These are phyloP conservation scores for Hippocampus barbouri DNA, from an alignment of 2,113 vertebrate genomes.

Conservation along the genomic window DNA sequence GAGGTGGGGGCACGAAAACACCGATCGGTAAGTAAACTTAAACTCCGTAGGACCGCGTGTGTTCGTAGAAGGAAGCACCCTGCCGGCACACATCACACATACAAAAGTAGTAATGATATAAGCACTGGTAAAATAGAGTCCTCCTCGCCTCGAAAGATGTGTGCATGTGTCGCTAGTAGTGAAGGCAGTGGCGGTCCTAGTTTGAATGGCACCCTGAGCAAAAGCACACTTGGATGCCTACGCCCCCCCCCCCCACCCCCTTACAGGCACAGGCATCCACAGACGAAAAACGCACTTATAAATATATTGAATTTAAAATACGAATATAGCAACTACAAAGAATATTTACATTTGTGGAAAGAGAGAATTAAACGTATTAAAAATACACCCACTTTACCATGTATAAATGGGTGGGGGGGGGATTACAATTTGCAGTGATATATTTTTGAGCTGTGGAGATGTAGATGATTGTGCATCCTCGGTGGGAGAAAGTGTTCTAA, in stretches of 20 bases:
- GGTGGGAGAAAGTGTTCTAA: background rate
- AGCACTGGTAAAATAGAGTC: background rate
- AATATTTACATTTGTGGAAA: background rate
- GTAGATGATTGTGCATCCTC: no score
- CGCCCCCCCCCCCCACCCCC: background rate
- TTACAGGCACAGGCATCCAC: background rate
- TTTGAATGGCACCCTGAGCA: background rate
- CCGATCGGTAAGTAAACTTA: constrained; percentile 31
- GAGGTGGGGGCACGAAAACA: constrained; percentile 17
- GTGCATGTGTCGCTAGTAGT: background rate
- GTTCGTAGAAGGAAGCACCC: constrained; percentile 6
- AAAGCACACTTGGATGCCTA: background rate
- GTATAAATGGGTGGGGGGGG: background rate
- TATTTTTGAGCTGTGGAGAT: background rate
- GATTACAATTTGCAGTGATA: background rate
- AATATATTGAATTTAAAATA: background rate
- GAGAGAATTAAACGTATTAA: background rate
- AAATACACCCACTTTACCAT: background rate
- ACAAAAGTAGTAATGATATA: background rate
- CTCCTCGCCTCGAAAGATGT: background rate
- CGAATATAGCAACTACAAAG: background rate
- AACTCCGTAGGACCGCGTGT: constrained; percentile 9
- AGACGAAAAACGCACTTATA: background rate
- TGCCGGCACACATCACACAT: background rate
- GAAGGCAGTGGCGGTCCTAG: background rate